Conservation (phyloP, 2,113 vertebrate genomes). For the Oncorhynchus kisutch region DNA sequence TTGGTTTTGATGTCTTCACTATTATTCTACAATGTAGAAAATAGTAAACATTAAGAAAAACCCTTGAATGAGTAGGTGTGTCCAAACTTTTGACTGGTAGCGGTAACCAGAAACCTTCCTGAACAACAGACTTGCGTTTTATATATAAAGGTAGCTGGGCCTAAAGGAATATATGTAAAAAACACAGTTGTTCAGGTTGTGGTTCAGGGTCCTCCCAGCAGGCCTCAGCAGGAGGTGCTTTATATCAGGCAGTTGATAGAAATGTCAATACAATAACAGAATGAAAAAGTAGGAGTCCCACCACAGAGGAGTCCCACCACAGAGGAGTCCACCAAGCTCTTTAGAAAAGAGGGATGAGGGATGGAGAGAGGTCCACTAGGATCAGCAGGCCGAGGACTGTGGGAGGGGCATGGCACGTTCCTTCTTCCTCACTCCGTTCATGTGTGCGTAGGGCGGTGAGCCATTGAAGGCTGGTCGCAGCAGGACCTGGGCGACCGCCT, state of each 20-base stretch:
- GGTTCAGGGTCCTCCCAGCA: too few species aligned
- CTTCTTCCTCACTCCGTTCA: conserved; percentile 97
- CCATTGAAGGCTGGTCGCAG: conserved; percentile 85
- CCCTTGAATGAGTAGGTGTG: too few species aligned
- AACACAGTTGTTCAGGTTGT: conserved; percentile 49
- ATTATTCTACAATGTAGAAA: too few species aligned
- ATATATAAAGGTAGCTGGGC: too few species aligned
- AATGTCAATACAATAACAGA: conserved; percentile 40
- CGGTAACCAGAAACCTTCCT: background rate
- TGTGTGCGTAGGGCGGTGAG: conserved; percentile 91
- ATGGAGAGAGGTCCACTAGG: conserved; percentile 17
- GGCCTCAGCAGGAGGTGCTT: conserved; percentile 54
- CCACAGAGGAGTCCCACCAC: too few species aligned
- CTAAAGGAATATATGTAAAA: conserved; percentile 44
- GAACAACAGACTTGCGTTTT: conserved; percentile 56
- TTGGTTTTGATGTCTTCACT: too few species aligned
- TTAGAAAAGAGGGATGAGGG: conserved; percentile 15
- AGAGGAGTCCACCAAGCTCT: background rate
- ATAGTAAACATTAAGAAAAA: too few species aligned
- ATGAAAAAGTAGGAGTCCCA: conserved; percentile 44
- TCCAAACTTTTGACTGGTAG: too few species aligned
- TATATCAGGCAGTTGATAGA: conserved; percentile 57
- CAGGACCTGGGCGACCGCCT: conserved; percentile 65
- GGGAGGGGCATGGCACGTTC: conserved; percentile 90
- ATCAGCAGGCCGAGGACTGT: conserved; percentile 98